Percentiles rank a stretch among this genome's conserved stretches.
These are phyloP conservation scores for Elmis aenea DNA, from an alignment of 2,888 invertebrate species.

Conservation along the genomic window DNA sequence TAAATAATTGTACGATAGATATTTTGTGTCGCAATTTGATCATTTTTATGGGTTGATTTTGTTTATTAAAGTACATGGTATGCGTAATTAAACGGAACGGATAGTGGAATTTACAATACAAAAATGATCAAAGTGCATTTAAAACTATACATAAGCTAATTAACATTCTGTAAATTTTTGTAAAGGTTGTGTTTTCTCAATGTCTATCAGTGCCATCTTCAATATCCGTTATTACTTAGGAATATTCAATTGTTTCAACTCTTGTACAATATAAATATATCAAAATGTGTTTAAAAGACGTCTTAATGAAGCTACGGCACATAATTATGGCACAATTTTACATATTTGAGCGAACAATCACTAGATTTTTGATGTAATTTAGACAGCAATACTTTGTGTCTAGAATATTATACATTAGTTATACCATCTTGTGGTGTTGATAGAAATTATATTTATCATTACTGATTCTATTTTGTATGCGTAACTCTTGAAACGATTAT, in stretches of 20 bases:
- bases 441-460: too few relatives aligned
- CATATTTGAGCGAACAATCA: constrained; percentile 26
- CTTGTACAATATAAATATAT: constrained; percentile 3
- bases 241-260: not conserved
- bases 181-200: constrained; percentile 10
- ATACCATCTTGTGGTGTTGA: constrained; percentile 10
- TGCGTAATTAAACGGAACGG: not conserved
- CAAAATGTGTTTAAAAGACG: not conserved
- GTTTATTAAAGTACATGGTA: not conserved
- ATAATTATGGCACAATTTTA: constrained; percentile 19
- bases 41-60: too few relatives aligned
- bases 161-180: too few relatives aligned
- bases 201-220: constrained; percentile 9
- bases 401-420: constrained; percentile 26
- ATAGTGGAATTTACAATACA: not conserved
- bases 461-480: too few relatives aligned
- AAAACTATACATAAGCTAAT: too few relatives aligned
- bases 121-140: too few relatives aligned
- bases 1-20: too few relatives aligned
- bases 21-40: too few relatives aligned
- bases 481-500: too few relatives aligned
- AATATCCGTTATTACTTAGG: not conserved
- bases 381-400: constrained; percentile 28
- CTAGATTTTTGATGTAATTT: constrained; percentile 29
- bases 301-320: constrained; percentile 4